Evolutionary conservation across 2,888 invertebrate species (phyloP).

Genomic region (Oligia latruncula): DNA sequence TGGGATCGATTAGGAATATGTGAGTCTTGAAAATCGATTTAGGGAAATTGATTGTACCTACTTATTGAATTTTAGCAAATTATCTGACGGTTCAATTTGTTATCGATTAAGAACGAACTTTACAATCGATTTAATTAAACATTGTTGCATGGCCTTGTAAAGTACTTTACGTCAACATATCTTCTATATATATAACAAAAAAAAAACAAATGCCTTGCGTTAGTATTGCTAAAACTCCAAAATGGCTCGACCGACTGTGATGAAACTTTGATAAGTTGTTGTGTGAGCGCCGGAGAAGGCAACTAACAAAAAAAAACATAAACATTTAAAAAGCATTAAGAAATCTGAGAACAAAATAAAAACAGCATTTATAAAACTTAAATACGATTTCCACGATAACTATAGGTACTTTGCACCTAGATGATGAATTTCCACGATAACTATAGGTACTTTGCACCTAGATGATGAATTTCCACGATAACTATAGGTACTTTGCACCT

Average conservation of each 20-base stretch:
- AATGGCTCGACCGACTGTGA: too few species aligned
- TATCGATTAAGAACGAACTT: background rate
- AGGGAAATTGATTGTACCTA: background rate
- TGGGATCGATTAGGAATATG: background rate
- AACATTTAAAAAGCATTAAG: background rate
- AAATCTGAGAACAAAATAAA: background rate
- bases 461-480: slow-evolving; percentile 29
- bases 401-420: slow-evolving; percentile 9
- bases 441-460: slow-evolving; percentile 11
- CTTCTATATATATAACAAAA: too few species aligned
- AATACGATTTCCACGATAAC: slow-evolving; percentile 26
- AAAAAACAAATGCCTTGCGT: too few species aligned
- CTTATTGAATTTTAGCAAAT: background rate
- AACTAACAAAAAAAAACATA: too few species aligned
- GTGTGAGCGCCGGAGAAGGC: too few species aligned
- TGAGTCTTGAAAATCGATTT: background rate
- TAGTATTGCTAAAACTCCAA: too few species aligned
- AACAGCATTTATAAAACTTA: slow-evolving; percentile 3
- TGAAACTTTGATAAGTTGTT: too few species aligned
- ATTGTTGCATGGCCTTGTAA: too few species aligned
- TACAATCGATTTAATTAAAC: background rate
- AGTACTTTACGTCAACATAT: too few species aligned
- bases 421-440: slow-evolving; percentile 30
- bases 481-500: slow-evolving; percentile 11
- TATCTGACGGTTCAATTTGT: background rate